Conservation (phyloP, 2,888 invertebrate species). For the Ochropleura leucogaster region DNA sequence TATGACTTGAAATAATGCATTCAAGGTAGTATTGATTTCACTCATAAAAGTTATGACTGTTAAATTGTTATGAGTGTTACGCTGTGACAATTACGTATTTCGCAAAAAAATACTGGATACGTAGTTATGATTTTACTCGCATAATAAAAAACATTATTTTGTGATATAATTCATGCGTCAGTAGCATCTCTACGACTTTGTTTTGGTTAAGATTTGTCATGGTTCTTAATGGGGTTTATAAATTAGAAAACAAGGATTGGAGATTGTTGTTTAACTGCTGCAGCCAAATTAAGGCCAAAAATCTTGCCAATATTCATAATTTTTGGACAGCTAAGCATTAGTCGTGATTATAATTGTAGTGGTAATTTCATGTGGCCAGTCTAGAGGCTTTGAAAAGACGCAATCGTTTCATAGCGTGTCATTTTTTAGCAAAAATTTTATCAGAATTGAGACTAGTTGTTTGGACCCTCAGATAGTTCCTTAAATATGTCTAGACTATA, state of each 20-base stretch:
- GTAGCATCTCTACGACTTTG: background rate
- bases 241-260: background rate
- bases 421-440: background rate
- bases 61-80: conserved; percentile 30
- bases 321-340: no score
- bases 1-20: conserved; percentile 41
- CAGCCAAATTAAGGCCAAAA: background rate
- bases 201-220: background rate
- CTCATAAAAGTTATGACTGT: conserved; percentile 17
- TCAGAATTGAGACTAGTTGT: background rate
- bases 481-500: background rate
- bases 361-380: background rate
- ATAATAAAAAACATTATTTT: background rate
- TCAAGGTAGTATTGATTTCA: conserved; percentile 62
- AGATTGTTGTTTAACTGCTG: background rate
- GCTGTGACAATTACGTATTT: conserved; percentile 20
- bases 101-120: conserved; percentile 16
- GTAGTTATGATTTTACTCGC: conserved; percentile 6
- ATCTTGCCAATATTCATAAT: background rate
- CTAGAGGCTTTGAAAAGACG: background rate
- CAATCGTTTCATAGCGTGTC: background rate
- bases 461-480: background rate
- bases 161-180: background rate
- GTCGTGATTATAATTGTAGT: background rate
- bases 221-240: background rate